phyloP scores from a whole-genome alignment of 2,113 vertebrate genomes.

The Phodopus roborovskii region DNA sequence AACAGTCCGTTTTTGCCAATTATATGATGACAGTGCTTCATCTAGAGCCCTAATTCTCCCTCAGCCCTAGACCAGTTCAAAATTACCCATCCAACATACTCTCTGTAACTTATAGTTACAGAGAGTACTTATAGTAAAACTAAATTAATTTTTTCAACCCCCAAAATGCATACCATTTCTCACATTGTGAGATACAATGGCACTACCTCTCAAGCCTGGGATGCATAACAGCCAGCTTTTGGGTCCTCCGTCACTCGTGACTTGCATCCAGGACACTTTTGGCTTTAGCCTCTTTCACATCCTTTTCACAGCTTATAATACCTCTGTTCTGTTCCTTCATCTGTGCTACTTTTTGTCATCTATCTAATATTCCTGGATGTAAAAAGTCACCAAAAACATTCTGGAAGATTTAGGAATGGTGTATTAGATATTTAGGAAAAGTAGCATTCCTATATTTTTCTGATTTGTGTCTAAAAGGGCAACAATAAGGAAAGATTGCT shows the following conservation, averaged over 20 bases:
- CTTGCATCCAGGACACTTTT: neutral
- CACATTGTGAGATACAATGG: neutral
- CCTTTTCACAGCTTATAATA: neutral
- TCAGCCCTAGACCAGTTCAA: neutral
- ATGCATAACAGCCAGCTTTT: neutral
- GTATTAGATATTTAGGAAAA: neutral
- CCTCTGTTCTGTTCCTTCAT: neutral
- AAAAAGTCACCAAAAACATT: neutral
- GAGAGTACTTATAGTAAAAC: neutral
- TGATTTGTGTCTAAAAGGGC: neutral
- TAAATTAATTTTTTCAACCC: neutral
- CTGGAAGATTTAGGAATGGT: neutral
- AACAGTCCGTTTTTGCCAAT: neutral
- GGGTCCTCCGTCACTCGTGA: too few species aligned
- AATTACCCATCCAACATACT: constrained; percentile 3
- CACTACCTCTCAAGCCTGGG: neutral
- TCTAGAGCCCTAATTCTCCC: neutral
- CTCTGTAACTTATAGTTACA: neutral
- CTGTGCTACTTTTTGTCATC: neutral
- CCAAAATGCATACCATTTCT: neutral
- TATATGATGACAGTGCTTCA: neutral
- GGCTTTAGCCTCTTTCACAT: neutral
- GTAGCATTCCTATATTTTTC: neutral
- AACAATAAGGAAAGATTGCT: neutral
- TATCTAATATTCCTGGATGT: neutral